A percentile compares a stretch with the other conserved stretches of the same genome.
phyloP scores from a whole-genome alignment of 2,113 vertebrate genomes.

The Melanotaenia duboulayi region DNA sequence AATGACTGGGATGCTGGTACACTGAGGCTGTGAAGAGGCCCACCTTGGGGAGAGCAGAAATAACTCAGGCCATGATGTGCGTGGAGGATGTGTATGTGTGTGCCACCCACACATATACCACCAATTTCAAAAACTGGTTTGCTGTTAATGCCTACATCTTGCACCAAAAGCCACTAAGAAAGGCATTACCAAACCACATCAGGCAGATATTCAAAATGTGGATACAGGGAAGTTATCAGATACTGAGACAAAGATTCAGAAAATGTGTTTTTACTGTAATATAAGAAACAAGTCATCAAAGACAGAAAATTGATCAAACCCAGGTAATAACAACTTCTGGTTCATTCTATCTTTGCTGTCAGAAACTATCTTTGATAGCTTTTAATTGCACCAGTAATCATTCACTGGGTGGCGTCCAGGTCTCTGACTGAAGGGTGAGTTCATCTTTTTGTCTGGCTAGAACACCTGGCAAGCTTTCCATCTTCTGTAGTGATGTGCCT shows the following conservation, averaged over 20 bases:
- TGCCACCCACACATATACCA: constrained; percentile 33
- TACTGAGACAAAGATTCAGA: neutral
- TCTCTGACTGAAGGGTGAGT: constrained; percentile 19
- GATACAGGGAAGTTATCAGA: neutral
- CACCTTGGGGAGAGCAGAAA: constrained; percentile 60
- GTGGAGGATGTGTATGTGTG: constrained; percentile 8
- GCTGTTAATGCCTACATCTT: constrained; percentile 35
- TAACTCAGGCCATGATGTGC: constrained; percentile 36
- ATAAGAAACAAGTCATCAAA: neutral
- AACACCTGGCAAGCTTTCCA: constrained; percentile 29
- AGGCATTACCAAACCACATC: constrained; percentile 20
- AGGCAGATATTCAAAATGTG: too few species aligned
- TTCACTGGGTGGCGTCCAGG: constrained; percentile 16
- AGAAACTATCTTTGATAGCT: neutral
- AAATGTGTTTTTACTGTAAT: neutral
- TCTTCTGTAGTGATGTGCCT: constrained; percentile 22
- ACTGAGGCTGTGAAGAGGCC: constrained; percentile 37
- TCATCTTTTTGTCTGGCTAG: constrained; percentile 17
- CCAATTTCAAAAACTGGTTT: constrained; percentile 36
- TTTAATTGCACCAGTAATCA: constrained; percentile 35
- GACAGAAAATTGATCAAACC: neutral
- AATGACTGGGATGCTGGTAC: constrained; percentile 29
- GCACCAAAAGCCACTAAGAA: constrained; percentile 45
- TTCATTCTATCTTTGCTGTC: neutral
- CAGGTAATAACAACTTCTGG: neutral